phyloP scores from a whole-genome alignment of 2,797 vertebrate species.

The Tragelaphus eurycerus region DNA sequence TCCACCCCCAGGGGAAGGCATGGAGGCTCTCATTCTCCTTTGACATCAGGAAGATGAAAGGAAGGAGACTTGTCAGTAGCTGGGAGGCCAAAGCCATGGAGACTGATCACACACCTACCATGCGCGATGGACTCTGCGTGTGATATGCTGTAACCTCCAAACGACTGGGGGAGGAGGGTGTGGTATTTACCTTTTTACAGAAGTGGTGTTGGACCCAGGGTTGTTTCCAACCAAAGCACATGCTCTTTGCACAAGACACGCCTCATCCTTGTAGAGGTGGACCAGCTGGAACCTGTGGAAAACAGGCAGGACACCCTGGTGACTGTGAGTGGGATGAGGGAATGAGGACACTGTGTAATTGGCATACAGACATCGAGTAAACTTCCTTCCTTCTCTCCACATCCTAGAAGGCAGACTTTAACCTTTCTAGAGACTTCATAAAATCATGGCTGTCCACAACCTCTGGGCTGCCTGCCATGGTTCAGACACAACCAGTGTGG shows the following conservation, averaged over 20 bases:
- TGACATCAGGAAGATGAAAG: background rate
- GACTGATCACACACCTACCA: background rate
- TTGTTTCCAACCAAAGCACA: background rate
- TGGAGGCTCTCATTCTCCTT: background rate
- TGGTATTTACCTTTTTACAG: background rate
- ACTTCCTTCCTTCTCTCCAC: slow-evolving; percentile 23
- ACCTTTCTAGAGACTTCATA: background rate
- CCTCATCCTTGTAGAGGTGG: background rate
- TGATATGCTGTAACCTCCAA: background rate
- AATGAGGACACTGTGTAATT: background rate
- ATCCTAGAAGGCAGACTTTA: background rate
- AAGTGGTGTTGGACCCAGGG: background rate
- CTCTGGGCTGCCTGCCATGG: background rate
- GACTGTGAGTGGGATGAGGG: background rate
- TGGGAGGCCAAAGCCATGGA: background rate
- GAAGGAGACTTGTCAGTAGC: background rate
- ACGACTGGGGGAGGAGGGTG: background rate
- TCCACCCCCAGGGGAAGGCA: background rate
- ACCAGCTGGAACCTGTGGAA: background rate
- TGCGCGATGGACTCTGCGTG: rapidly evolving
- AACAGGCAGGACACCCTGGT: background rate
- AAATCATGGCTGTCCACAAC: background rate
- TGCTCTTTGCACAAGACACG: background rate
- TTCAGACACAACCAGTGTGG: background rate
- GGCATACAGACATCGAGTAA: background rate